These are phyloP conservation scores for Porites evermanni DNA, from an alignment of 92 coral and sea anemone genomes.

Conservation along the genomic window DNA sequence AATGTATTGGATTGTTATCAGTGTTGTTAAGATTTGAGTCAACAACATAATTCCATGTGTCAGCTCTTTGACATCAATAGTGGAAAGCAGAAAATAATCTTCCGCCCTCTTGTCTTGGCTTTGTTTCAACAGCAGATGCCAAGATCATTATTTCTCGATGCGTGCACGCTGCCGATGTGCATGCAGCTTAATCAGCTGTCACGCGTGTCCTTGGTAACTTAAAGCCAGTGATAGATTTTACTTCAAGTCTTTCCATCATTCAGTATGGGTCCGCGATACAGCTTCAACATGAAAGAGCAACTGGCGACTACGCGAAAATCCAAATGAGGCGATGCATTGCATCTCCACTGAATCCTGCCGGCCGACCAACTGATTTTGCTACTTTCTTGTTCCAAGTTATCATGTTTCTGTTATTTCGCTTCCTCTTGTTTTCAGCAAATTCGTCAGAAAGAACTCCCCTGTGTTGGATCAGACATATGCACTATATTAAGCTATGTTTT, in stretches of 20 bases:
- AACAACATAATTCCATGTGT: neutral
- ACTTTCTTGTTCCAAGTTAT: neutral
- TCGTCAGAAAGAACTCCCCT: conserved; percentile 93
- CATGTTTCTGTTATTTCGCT: neutral
- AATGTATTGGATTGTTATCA: too few relatives aligned
- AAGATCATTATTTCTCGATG: neutral
- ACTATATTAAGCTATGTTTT: neutral
- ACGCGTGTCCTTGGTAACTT: neutral
- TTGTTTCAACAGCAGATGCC: neutral
- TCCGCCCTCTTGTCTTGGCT: neutral
- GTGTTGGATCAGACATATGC: neutral
- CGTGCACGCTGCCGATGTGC: neutral
- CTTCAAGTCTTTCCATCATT: neutral
- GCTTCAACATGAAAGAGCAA: neutral
- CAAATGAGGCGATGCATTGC: neutral
- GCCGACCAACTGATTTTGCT: neutral
- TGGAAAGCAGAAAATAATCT: neutral
- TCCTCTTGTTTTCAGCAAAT: conserved; percentile 71
- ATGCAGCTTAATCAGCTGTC: neutral
- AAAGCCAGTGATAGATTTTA: neutral
- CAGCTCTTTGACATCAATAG: neutral
- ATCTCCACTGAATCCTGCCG: neutral
- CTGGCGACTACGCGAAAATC: neutral
- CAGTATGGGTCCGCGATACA: neutral
- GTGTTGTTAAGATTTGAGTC: too few relatives aligned